Conservation (phyloP, 2,113 vertebrate genomes). For the Trochalopteron elliotii region DNA sequence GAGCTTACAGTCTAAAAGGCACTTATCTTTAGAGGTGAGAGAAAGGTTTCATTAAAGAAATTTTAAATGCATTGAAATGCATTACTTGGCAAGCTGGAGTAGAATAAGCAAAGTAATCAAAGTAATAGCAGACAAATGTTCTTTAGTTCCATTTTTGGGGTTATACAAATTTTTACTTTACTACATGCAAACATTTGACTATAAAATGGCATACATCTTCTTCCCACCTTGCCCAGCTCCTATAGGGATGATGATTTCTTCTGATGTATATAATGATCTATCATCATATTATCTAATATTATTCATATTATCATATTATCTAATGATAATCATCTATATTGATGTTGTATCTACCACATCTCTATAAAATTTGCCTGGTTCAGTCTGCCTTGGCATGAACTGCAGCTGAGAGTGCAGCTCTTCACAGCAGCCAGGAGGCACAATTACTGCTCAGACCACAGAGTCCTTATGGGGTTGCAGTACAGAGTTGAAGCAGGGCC, state of each 20-base stretch:
- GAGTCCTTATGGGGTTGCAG: fast-evolving
- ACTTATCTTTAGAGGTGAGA: background rate
- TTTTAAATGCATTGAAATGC: constrained; percentile 6
- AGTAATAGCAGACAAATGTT: background rate
- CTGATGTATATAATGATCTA: no score
- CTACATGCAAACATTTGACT: background rate
- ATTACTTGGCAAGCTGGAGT: background rate
- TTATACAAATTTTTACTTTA: background rate
- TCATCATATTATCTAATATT: no score
- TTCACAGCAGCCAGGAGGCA: background rate
- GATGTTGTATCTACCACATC: background rate
- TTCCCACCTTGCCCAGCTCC: background rate
- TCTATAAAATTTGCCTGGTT: background rate
- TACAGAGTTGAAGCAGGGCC: background rate
- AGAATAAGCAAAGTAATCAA: background rate
- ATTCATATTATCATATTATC: no score
- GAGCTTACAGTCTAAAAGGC: background rate
- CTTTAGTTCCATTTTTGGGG: background rate
- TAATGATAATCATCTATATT: no score
- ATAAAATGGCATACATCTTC: background rate
- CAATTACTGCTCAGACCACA: background rate
- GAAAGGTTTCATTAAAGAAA: constrained; percentile 2
- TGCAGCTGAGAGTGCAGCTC: background rate
- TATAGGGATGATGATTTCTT: background rate
- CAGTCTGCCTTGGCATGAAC: background rate